Base-by-base conservation (phyloP, 37 sponge, comb jelly and placozoan genomes). In the Eunapius fragilis region DNA sequence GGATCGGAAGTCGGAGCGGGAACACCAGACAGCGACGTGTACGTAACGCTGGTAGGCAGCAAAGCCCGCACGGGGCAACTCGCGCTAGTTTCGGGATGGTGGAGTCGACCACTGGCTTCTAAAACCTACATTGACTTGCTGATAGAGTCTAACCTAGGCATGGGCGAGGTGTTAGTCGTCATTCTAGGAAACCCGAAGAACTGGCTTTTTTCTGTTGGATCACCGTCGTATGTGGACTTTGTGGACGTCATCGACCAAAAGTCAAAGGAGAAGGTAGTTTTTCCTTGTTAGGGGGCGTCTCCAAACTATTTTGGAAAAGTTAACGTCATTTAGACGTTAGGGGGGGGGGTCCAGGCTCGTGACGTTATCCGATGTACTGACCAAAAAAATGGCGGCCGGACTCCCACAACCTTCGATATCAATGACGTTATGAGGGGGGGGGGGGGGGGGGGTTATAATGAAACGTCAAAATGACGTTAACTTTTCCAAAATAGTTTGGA, bases 211-310 rank as follows among this genome's bases (percentile, higher is more conserved):
- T 10, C 9, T 24, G 48, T 13, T 28, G 70, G 68, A 82, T 1
- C 67, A 22, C 23, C 72, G 2, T 87, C 82, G 88, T 87, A 37
- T 67, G 88, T 87, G 4, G 71, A 87, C 19, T 75, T 78, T 25
- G 37, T 77, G 12, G 24, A 23, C 10, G 79, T 88, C 4, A 25
- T 45, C 13, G 50, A 77, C 36, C 36, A 68, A 72, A 69, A 73
- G 26, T 24, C 25, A 3, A 26, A 70, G 68, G 12, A n/a, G 24
- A n/a, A 33, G 34, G 75, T 41, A 2, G 67, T 3, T n/a, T 83
- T 82, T 69, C 78, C 89, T 9, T 88, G 83, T 79, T 82, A 83
- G n/a, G n/a, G n/a, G n/a, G n/a, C n/a, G n/a, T n/a, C n/a, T n/a
- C n/a, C n/a, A n/a, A n/a, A n/a, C n/a, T n/a, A n/a, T n/a, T n/a